Evolutionary conservation across 1,140 invertebrate species (phyloP).

Genomic region (Drosophila asahinai): DNA sequence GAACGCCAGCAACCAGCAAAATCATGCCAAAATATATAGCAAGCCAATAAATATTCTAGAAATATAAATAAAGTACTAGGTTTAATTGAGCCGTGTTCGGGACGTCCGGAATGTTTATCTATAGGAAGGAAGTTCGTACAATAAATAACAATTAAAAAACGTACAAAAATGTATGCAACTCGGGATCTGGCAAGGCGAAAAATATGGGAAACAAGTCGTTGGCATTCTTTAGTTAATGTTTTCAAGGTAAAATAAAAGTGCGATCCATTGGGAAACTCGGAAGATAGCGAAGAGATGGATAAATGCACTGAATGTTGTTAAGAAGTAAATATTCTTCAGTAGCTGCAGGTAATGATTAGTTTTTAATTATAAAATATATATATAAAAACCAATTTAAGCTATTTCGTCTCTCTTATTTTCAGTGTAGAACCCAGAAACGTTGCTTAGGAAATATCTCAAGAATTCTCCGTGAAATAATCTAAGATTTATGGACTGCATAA

Average conservation of each 20-base stretch:
- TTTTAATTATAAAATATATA: not conserved
- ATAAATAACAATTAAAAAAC: constrained; percentile 27
- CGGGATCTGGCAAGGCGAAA: not conserved
- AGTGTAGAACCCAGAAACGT: not conserved
- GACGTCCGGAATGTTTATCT: constrained; percentile 7
- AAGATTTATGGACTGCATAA: constrained; percentile 22
- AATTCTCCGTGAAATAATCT: constrained; percentile 19
- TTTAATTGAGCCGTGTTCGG: constrained; percentile 33
- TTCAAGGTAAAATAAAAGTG: not conserved
- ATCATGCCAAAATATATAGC: constrained; percentile 59
- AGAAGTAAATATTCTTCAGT: not conserved
- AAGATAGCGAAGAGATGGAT: not conserved
- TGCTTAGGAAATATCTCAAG: not conserved
- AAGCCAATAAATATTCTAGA: constrained; percentile 66
- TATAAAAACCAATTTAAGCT: not conserved
- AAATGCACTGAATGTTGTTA: not conserved
- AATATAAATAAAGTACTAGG: constrained; percentile 45
- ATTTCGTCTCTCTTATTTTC: not conserved
- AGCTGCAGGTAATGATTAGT: not conserved
- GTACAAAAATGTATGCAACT: not conserved
- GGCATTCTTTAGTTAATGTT: not conserved
- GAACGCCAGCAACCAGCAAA: constrained; percentile 40
- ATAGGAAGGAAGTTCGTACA: constrained; percentile 15
- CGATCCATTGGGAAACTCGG: not conserved
- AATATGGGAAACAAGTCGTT: not conserved